These are phyloP conservation scores for Aproaerema taeniolella DNA, from an alignment of 2,888 invertebrate genomes.

Conservation along the genomic window DNA sequence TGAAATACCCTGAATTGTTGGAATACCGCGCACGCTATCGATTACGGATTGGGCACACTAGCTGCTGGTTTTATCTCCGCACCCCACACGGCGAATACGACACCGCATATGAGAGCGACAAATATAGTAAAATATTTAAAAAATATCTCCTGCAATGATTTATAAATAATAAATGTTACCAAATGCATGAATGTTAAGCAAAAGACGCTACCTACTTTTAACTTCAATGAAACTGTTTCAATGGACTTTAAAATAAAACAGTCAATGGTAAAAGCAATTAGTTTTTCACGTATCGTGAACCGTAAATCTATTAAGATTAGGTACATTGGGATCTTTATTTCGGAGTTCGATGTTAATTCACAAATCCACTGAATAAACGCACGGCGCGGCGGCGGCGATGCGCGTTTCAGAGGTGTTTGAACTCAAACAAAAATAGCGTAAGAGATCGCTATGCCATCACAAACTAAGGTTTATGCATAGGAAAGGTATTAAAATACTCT, in stretches of 20 bases:
- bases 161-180: too few relatives aligned
- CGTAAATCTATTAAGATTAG: neutral
- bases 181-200: too few relatives aligned
- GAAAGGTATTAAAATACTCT: conserved; percentile 2
- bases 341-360: conserved; percentile 5
- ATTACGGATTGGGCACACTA: neutral
- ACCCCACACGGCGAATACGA: neutral
- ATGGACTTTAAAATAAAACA: too few relatives aligned
- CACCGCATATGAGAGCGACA: neutral
- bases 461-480: conserved; percentile 35
- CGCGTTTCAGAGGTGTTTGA: conserved; percentile 50
- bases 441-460: conserved; percentile 43
- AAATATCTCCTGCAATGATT: conserved; percentile 10
- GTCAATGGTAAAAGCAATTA: too few relatives aligned
- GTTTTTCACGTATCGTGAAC: too few relatives aligned
- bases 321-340: neutral
- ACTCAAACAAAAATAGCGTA: conserved; percentile 60
- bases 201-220: too few relatives aligned
- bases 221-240: too few relatives aligned
- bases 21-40: neutral
- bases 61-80: neutral
- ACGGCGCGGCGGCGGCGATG: conserved; percentile 23
- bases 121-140: neutral
- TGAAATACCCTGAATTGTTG: neutral
- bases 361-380: conserved; percentile 40